Evolutionary conservation across 2,113 vertebrate species (phyloP).

Genomic region (Crotalus tigris): DNA sequence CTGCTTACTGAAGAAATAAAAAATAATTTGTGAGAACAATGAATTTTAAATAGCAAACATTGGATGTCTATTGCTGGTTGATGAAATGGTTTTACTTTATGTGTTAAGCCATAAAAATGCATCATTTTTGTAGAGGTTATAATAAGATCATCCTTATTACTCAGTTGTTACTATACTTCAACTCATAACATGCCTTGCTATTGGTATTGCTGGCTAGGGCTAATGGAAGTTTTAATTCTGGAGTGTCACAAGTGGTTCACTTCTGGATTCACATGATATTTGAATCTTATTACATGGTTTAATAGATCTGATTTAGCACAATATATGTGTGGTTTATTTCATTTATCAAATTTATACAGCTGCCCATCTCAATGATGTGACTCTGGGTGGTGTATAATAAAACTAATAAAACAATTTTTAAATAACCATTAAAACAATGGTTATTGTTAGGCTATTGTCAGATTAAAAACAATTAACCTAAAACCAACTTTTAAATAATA

Average conservation of each 20-base stretch:
- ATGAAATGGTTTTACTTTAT: neutral
- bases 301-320: neutral
- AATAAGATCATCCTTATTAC: neutral
- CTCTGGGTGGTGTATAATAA: neutral
- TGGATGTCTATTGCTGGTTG: neutral
- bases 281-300: neutral
- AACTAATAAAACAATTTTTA: neutral
- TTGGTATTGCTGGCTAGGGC: neutral
- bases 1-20: conserved; percentile 41
- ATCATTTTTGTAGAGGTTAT: neutral
- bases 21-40: neutral
- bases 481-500: neutral
- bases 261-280: neutral
- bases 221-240: neutral
- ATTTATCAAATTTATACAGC: neutral
- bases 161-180: neutral
- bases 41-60: neutral
- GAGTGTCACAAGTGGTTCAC: neutral
- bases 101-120: neutral
- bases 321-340: neutral
- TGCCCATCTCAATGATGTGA: neutral
- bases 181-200: neutral
- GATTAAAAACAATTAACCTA: neutral
- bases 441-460: too few relatives aligned
- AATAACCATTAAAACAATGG: neutral